Conservation (phyloP, 2,113 vertebrate genomes). For the Steatornis caripensis region DNA sequence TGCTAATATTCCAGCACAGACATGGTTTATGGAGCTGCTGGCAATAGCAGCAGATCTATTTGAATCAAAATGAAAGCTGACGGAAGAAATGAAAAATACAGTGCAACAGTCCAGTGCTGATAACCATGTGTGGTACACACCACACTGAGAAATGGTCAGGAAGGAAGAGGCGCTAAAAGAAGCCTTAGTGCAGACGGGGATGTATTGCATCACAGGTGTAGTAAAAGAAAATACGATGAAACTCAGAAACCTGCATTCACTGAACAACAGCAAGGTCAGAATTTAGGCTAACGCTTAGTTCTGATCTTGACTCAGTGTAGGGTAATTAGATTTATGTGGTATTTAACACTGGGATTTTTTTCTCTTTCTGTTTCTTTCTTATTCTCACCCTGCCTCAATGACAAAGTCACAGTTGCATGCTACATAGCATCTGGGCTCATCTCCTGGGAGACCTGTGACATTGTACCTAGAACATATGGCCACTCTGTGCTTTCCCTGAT, state of each 20-base stretch:
- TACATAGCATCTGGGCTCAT: background rate
- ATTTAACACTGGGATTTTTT: background rate
- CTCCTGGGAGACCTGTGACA: background rate
- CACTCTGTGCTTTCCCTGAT: background rate
- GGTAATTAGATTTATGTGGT: background rate
- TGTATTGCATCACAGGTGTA: background rate
- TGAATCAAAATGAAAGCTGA: background rate
- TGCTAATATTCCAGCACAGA: slow-evolving; percentile 1
- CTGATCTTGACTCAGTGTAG: background rate
- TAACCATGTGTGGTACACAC: background rate
- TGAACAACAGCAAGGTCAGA: background rate
- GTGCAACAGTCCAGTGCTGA: background rate
- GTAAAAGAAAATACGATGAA: background rate
- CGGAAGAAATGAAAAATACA: background rate
- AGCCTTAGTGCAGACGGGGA: background rate
- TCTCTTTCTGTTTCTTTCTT: background rate
- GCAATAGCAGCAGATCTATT: background rate
- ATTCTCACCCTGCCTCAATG: background rate
- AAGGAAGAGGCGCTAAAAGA: background rate
- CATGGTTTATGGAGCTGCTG: background rate
- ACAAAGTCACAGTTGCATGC: background rate
- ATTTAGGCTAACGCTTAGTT: background rate
- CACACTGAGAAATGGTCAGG: background rate
- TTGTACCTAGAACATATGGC: background rate
- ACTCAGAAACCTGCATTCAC: background rate